Percentiles rank a stretch among this genome's conserved stretches.
These are phyloP conservation scores for Himalopsyche anomala DNA, from an alignment of 2,888 invertebrate species.

Conservation along the genomic window DNA sequence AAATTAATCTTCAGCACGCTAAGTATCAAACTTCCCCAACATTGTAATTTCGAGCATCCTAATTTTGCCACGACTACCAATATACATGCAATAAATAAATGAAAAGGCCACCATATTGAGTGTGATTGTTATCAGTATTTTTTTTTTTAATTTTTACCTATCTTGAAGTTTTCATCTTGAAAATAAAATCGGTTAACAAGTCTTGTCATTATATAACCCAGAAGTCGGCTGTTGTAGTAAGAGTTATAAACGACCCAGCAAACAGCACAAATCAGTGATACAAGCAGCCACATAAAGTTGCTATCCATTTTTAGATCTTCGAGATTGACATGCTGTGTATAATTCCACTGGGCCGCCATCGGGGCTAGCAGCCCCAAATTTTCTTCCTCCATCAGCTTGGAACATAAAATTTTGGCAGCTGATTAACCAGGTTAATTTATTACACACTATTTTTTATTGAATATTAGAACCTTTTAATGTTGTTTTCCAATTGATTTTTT, in stretches of 20 bases:
- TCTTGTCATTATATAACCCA: conserved; percentile 93
- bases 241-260: conserved; percentile 96
- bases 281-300: conserved; percentile 85
- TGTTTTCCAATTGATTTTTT: too few relatives aligned
- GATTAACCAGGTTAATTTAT: too few relatives aligned
- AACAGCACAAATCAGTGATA: conserved; percentile 88
- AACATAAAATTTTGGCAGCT: neutral
- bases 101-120: too few relatives aligned
- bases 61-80: too few relatives aligned
- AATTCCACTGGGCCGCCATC: conserved; percentile 78
- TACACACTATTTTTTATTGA: too few relatives aligned
- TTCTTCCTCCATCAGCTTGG: conserved; percentile 52
- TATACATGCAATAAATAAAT: too few relatives aligned
- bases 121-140: too few relatives aligned
- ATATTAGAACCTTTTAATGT: too few relatives aligned
- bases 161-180: conserved; percentile 91
- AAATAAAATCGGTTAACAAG: conserved; percentile 91
- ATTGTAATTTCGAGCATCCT: too few relatives aligned
- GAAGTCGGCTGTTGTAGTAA: conserved; percentile 94
- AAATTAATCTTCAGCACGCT: too few relatives aligned
- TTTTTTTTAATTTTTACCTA: conserved; percentile 79
- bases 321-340: conserved; percentile 78
- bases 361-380: conserved; percentile 63
- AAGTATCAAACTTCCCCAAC: too few relatives aligned
- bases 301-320: conserved; percentile 87